Evolutionary conservation across 2,113 vertebrate species (phyloP).

Genomic region (Asarcornis scutulata): DNA sequence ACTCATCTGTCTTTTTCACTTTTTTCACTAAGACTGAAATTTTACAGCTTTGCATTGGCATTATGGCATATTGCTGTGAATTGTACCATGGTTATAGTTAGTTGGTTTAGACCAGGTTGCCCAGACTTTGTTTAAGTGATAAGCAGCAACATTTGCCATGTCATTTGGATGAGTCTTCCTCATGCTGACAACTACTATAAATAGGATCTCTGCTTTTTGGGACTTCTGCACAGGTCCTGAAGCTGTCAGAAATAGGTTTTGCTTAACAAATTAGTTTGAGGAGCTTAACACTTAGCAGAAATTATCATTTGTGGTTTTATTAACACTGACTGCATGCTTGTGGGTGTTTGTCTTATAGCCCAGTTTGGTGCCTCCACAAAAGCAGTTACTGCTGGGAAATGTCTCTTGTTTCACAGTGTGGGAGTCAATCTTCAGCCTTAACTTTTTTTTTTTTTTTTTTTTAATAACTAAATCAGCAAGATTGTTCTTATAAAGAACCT

Average conservation of each 20-base stretch:
- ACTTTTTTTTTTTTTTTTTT: neutral
- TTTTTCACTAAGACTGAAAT: neutral
- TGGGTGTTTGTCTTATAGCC: neutral
- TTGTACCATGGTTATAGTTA: neutral
- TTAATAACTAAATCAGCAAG: neutral
- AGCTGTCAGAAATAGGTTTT: neutral
- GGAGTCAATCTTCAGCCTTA: neutral
- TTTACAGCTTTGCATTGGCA: neutral
- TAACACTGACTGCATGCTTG: neutral
- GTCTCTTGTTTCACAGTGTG: rapidly evolving
- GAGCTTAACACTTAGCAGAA: neutral
- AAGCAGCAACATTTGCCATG: neutral
- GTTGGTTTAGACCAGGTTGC: neutral
- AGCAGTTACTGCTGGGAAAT: neutral
- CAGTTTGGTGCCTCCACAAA: neutral
- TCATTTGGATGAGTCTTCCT: neutral
- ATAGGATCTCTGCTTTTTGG: neutral
- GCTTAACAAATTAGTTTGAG: neutral
- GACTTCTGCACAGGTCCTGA: neutral
- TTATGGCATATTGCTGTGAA: neutral
- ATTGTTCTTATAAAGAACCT: neutral
- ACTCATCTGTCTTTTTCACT: neutral
- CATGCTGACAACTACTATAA: neutral
- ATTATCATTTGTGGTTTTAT: neutral
- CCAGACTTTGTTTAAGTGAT: neutral